Percentiles rank a stretch among this genome's conserved stretches.
Conservation (phyloP, 1,140 invertebrate genomes). For the Zaprionus kolodkinae region DNA sequence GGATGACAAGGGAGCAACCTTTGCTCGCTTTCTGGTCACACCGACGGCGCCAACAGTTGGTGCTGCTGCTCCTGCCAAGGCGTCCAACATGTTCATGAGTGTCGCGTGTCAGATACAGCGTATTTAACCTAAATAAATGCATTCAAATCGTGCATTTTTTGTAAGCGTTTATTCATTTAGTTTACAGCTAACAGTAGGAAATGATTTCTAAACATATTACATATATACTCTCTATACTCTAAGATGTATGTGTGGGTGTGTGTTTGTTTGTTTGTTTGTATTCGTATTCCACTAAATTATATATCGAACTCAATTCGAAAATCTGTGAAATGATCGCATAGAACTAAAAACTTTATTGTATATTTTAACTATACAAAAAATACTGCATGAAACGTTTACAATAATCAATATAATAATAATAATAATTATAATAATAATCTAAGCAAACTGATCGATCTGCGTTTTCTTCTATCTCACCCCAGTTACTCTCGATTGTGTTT, state of each 20-base stretch:
- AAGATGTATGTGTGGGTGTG: conserved; percentile 21
- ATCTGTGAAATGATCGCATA: conserved; percentile 9
- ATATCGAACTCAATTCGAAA: conserved; percentile 66
- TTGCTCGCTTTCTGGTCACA: conserved; percentile 85
- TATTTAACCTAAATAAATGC: conserved; percentile 48
- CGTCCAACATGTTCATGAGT: conserved; percentile 68
- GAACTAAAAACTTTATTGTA: conserved; percentile 73
- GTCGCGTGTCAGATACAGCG: conserved; percentile 75
- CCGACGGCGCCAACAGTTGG: conserved; percentile 63
- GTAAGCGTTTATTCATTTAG: conserved; percentile 81
- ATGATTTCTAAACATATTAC: conserved; percentile 78
- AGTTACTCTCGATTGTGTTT: conserved; percentile 21
- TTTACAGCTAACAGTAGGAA: conserved; percentile 82
- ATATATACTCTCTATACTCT: conserved; percentile 67
- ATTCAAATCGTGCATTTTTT: conserved; percentile 34
- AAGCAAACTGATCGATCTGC: conserved; percentile 31
- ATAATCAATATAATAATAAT: conserved; percentile 17
- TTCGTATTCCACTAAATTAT: conserved; percentile 20
- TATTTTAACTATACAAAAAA: conserved; percentile 82
- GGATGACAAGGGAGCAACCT: conserved; percentile 88
- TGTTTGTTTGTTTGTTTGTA: conserved; percentile 22
- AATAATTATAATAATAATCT: conserved; percentile 22
- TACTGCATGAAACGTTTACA: conserved; percentile 74
- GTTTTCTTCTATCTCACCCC: too few species aligned
- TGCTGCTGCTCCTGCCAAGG: conserved; percentile 28